Percentiles rank a stretch among this genome's conserved stretches.
phyloP scores from a whole-genome alignment of 2,113 vertebrate species.

The Clarias macrocephalus region DNA sequence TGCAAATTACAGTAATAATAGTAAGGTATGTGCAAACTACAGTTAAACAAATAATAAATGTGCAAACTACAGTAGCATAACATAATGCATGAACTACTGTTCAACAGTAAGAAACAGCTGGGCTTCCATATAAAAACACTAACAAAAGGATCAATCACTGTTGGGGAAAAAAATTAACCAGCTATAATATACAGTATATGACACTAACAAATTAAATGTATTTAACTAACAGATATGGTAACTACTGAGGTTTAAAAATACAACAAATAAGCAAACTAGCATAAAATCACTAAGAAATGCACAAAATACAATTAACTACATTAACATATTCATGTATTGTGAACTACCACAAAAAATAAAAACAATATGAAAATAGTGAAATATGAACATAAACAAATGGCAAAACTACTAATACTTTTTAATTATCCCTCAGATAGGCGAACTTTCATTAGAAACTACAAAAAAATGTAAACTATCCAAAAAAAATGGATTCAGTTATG shows the following conservation, averaged over 20 bases:
- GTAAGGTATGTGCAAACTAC: no score
- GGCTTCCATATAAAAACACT: no score
- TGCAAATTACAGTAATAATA: no score
- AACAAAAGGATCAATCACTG: background rate
- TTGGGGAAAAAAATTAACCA: background rate
- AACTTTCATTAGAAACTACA: background rate
- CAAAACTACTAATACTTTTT: background rate
- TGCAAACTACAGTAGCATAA: background rate
- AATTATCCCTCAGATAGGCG: background rate
- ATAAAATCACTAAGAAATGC: background rate
- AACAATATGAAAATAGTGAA: background rate
- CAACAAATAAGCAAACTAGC: background rate
- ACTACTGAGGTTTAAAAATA: background rate
- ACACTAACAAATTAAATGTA: background rate
- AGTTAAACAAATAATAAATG: background rate
- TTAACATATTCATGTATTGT: background rate
- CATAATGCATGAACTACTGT: background rate
- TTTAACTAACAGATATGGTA: background rate
- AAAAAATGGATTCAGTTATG: background rate
- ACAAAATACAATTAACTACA: background rate
- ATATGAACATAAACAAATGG: background rate
- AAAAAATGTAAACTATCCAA: background rate
- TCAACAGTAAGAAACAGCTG: background rate
- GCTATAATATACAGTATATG: no score
- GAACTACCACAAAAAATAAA: background rate